Evolutionary conservation across 2,113 vertebrate species (phyloP).

Genomic region (Misgurnus mizolepis): DNA sequence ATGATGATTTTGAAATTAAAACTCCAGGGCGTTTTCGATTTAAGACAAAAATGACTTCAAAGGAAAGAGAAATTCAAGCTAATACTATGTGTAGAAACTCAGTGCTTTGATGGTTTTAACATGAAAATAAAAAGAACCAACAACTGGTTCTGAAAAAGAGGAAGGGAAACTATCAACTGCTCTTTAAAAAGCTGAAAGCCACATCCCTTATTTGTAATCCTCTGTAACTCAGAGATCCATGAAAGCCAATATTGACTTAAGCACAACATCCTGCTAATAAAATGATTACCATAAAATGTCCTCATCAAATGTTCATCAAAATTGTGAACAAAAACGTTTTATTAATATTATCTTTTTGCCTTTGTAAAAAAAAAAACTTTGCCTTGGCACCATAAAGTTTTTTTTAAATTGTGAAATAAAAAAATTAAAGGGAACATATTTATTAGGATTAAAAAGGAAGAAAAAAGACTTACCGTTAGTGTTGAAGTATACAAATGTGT

Average conservation of each 20-base stretch:
- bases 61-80: background rate
- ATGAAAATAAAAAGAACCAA: slow-evolving; percentile 33
- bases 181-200: slow-evolving; percentile 48
- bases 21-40: slow-evolving; percentile 5
- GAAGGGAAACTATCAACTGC: background rate
- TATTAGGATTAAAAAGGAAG: slow-evolving; percentile 28
- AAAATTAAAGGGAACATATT: background rate
- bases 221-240: slow-evolving; percentile 43
- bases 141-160: slow-evolving; percentile 25
- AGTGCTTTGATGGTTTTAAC: background rate
- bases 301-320: background rate
- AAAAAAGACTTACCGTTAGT: slow-evolving; percentile 66
- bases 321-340: background rate
- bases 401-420: slow-evolving; percentile 21
- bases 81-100: background rate
- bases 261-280: slow-evolving; percentile 1
- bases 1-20: slow-evolving; percentile 42
- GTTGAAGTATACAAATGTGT: slow-evolving; percentile 61
- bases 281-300: background rate
- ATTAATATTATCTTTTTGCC: background rate
- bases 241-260: slow-evolving; percentile 25
- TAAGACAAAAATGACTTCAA: slow-evolving; percentile 24
- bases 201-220: slow-evolving; percentile 58
- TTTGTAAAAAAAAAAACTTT: background rate
- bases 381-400: background rate